Evolutionary conservation across 2,797 vertebrate genomes (phyloP).

Genomic region (Austrolebias charrua): DNA sequence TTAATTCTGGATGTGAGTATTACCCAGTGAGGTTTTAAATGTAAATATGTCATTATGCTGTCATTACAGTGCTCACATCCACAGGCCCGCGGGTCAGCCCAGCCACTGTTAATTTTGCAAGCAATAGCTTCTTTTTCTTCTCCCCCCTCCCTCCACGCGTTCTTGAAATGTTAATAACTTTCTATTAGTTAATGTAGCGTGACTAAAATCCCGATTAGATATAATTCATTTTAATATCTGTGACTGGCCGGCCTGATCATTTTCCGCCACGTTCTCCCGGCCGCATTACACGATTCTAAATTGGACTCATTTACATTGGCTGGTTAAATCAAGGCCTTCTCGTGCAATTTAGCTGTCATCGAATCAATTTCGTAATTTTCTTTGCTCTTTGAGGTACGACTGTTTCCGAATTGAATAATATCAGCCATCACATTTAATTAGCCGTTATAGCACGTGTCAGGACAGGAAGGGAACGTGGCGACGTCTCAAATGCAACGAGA

Average conservation of each 20-base stretch:
- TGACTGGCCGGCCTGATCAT: slow-evolving; percentile 99
- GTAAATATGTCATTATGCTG: slow-evolving; percentile 99
- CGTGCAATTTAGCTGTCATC: slow-evolving; percentile 94
- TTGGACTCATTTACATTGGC: slow-evolving; percentile 97
- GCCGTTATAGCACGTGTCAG: slow-evolving; percentile 69
- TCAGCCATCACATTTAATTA: slow-evolving; percentile 79
- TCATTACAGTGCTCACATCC: slow-evolving; percentile 98
- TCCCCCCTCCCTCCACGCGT: slow-evolving; percentile 71
- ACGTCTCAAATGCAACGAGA: slow-evolving; percentile 56
- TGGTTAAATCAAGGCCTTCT: slow-evolving; percentile 91
- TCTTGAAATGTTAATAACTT: slow-evolving; percentile 99
- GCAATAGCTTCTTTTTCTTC: slow-evolving; percentile 95
- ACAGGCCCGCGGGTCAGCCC: slow-evolving; percentile 93
- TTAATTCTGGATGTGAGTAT: slow-evolving; percentile 92
- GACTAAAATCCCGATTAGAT: slow-evolving; percentile 99
- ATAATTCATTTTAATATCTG: slow-evolving; percentile 99
- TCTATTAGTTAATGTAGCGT: slow-evolving; percentile 99
- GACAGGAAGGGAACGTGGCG: slow-evolving; percentile 42
- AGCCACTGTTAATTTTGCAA: slow-evolving; percentile 99
- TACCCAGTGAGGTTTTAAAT: slow-evolving; percentile 95
- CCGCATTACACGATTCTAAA: slow-evolving; percentile 93
- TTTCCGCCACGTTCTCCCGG: slow-evolving; percentile 89
- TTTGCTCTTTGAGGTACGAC: slow-evolving; percentile 81
- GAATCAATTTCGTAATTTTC: slow-evolving; percentile 89
- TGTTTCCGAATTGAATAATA: slow-evolving; percentile 81